Evolutionary conservation across 1,140 invertebrate genomes (phyloP).

Genomic region (Stegodyphus dumicola): DNA sequence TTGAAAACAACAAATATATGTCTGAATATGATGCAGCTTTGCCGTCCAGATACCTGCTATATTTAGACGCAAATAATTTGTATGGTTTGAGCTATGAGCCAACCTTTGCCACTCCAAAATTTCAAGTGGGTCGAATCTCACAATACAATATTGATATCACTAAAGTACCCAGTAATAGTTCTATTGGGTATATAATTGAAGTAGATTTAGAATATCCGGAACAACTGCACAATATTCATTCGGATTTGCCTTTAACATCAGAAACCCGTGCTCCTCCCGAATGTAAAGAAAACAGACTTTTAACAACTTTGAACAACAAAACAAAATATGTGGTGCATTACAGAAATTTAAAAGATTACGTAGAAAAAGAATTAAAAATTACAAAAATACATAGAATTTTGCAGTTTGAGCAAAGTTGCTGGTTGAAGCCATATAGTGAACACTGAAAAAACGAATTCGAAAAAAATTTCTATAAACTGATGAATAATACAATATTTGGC

Average conservation of each 20-base stretch:
- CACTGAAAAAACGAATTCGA: conserved; percentile 10
- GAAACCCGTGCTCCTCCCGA: background rate
- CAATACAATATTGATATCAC: conserved; percentile 2
- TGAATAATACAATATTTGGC: conserved; percentile 20
- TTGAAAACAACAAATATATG: conserved; percentile 64
- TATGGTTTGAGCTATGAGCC: conserved; percentile 62
- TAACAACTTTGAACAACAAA: conserved; percentile 3
- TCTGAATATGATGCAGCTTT: conserved; percentile 58
- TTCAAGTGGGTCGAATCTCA: background rate
- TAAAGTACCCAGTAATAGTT: background rate
- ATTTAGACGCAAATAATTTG: conserved; percentile 63
- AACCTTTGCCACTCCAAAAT: background rate
- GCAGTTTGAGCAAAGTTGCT: conserved; percentile 13
- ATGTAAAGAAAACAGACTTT: conserved; percentile 2
- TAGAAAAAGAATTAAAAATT: background rate
- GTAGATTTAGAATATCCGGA: conserved; percentile 3
- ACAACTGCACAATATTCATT: background rate
- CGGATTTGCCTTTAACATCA: background rate
- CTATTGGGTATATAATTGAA: conserved; percentile 5
- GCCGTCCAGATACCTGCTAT: conserved; percentile 59
- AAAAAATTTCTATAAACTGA: conserved; percentile 12
- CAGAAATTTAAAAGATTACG: conserved; percentile 7
- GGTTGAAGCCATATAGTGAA: conserved; percentile 5
- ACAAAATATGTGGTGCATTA: background rate
- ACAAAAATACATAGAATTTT: conserved; percentile 12